phyloP scores from a whole-genome alignment of 2,888 invertebrate species.

The Alviniconcha strummeri region DNA sequence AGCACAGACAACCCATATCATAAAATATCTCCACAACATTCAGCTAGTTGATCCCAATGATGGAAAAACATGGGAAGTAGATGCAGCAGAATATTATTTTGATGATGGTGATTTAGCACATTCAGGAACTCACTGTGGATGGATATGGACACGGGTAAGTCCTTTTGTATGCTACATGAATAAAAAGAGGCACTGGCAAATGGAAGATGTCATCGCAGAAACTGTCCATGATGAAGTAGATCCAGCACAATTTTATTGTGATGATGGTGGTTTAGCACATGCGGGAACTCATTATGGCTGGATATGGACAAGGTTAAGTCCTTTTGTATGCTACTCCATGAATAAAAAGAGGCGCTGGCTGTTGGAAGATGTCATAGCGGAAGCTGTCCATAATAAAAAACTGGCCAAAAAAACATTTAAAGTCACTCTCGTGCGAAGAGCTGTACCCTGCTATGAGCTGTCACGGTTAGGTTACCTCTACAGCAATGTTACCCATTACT shows the following conservation, averaged over 20 bases:
- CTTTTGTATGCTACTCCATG: not conserved
- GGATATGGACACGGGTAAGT: no score
- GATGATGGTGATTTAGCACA: not conserved
- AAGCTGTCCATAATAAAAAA: not conserved
- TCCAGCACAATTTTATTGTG: not conserved
- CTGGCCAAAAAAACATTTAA: not conserved
- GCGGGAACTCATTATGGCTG: no score
- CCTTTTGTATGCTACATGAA: no score
- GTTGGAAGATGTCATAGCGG: not conserved
- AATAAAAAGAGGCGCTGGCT: slow-evolving; percentile 12
- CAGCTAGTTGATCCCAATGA: not conserved
- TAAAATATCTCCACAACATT: not conserved
- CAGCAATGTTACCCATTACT: not conserved
- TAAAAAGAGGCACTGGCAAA: no score
- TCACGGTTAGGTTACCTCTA: no score
- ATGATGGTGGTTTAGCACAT: not conserved
- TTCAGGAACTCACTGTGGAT: no score
- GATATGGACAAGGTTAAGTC: no score
- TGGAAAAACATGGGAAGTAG: not conserved
- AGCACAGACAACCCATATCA: not conserved
- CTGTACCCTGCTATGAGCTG: not conserved
- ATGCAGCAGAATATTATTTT: not conserved
- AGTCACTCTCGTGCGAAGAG: slow-evolving; percentile 1
- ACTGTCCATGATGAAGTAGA: no score
- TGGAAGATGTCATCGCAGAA: no score